Evolutionary conservation across 2,113 vertebrate genomes (phyloP), one percentile per base, ranked within the genome.

Genomic region (zebrafish (Danio rerio)): DNA sequence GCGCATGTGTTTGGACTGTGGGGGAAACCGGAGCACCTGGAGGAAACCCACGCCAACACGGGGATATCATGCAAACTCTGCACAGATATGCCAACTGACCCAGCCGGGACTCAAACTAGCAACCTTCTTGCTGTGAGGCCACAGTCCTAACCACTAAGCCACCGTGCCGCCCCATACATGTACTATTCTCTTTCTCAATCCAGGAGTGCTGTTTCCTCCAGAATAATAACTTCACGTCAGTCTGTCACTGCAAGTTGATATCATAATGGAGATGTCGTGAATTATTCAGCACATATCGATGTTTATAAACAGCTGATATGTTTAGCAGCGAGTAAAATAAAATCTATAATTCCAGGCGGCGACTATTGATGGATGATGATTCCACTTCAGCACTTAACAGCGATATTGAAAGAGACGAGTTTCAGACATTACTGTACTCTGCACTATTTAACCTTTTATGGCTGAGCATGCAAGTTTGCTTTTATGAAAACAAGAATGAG

Each of bases 211-310:
- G 43, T 3, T 20, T 69, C n/a, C 43, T 68, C 15, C 63, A 66
- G 63, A 5, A 47, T 11, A 47, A 47, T 31, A 31, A 31, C 16
- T n/a, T 68, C 42, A 47, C 0, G 42, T 68, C 40, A 47, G 65
- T 47, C 16, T 20, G 65, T 47, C 65, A 47, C 65, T 69, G n/a
- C 43, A 49, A 47, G 65, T 7, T 49, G 43, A 69, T 69, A 69
- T 20, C 16, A 20, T 12, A 47, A 16, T 49, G 43, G 18, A 69
- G 43, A 47, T 18, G 65, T n/a, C 18, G 16, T 69, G 16, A 69
- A 69, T 69, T 69, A 69, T 69, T 69, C 47, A 69, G 43, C 65
- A 20, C n/a, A 49, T 49, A 49, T 69, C 18, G 65, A 69, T 68
- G 10, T 68, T 47, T 47, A 18, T 66, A 45, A 66, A 66, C 42